Conservation (phyloP, 1,140 invertebrate genomes). For the Macrotrachela quadricornifera region DNA sequence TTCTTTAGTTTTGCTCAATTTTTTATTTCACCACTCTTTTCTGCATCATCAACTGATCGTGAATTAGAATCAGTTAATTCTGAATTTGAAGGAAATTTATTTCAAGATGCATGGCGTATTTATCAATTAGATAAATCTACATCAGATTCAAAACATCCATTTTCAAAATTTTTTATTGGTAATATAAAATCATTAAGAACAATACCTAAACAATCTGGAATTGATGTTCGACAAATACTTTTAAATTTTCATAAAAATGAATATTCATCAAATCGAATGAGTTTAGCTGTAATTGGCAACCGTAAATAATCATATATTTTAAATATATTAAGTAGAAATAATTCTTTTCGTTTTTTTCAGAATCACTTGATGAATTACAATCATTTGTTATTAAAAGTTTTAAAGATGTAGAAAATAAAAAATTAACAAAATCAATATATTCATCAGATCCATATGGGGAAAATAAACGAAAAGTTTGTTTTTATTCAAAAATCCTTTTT, state of each 20-base stretch:
- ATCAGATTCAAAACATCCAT: conserved; percentile 52
- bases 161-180: conserved; percentile 74
- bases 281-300: conserved; percentile 60
- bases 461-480: background rate
- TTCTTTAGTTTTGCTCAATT: conserved; percentile 65
- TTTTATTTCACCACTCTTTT: conserved; percentile 73
- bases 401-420: conserved; percentile 51
- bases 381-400: conserved; percentile 54
- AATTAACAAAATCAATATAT: conserved; percentile 28
- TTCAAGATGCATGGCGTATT: conserved; percentile 61
- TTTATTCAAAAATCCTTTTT: too few relatives aligned
- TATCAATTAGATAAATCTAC: conserved; percentile 64
- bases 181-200: conserved; percentile 55
- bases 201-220: conserved; percentile 52
- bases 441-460: too few relatives aligned
- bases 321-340: too few relatives aligned
- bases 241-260: conserved; percentile 68
- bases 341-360: conserved; percentile 32
- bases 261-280: conserved; percentile 86
- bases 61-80: conserved; percentile 87
- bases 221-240: conserved; percentile 57
- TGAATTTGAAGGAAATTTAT: conserved; percentile 79
- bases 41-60: conserved; percentile 60
- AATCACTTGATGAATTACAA: conserved; percentile 64
- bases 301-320: too few relatives aligned